Evolutionary conservation across 23 tunicate genomes (phyloP), one percentile per base, ranked within the genome.

Genomic region (Oikopleura albicans): DNA sequence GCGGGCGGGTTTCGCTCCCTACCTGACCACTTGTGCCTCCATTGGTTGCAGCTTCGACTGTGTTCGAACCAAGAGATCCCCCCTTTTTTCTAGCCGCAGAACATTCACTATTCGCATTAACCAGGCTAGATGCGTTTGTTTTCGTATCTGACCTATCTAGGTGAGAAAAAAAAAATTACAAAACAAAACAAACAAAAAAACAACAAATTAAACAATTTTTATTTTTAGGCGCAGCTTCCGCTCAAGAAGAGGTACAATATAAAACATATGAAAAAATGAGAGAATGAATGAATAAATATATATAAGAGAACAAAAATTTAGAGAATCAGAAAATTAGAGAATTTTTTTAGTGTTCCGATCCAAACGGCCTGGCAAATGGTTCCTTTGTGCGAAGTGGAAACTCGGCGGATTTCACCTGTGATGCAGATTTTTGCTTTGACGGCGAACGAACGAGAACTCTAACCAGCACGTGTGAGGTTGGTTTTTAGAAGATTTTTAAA

Each of bases 361-460:
- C 63, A 49, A 22, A 12, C 12, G 16, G 16, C 12, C 22, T 49
- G 22, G 63, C 63, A 49, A 49, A 49, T 22, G 22, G 63, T 49
- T 22, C 12, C 12, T 49, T 49, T 49, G 63, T 49, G 12, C 12
- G 63, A 49, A 22, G 22, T 49, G 63, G 63, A 49, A 22, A 22
- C 22, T 49, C 22, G 12, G 63, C 63, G 12, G 63, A 49, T 49
- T 49, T 49, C 22, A 49, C 79, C 37, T 71, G 79, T 37, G 4
- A 71, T 16, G 79, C 79, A 34, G 79, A 37, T 71, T 71, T 71
- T 71, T 71, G 79, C 79, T 71, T 71, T 71, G 79, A 71, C 28
- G 31, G 31, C 37, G 79, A 71, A 29, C 33, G 79, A 71, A 71
- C 79, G 4, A 34, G 79, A 71, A 71, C 79, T 12, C 2, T 71